Conservation (phyloP, 1,140 invertebrate species). For the Arctopsyche grandis region DNA sequence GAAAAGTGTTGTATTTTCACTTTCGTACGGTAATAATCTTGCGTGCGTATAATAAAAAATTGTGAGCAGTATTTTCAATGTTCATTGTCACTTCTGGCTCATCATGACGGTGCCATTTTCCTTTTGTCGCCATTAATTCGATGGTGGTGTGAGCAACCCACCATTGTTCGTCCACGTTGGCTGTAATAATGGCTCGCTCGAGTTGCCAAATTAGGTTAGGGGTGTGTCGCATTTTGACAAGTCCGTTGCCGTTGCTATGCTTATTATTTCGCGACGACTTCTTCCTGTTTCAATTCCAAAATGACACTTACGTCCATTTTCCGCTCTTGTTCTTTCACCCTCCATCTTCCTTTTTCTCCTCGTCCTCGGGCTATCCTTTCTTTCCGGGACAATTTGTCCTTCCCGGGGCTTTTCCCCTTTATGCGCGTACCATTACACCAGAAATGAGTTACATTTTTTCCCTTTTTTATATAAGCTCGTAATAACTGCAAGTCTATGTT, state of each 20-base stretch:
- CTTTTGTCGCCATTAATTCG: neutral
- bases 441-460: too few relatives aligned
- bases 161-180: too few relatives aligned
- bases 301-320: neutral
- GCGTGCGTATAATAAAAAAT: neutral
- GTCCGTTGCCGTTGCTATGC: neutral
- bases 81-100: neutral
- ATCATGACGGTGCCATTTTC: neutral
- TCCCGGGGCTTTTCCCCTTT: neutral
- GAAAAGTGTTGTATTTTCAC: too few relatives aligned
- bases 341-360: neutral
- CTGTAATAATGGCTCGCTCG: neutral
- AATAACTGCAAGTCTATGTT: too few relatives aligned
- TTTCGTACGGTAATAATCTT: too few relatives aligned
- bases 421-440: too few relatives aligned
- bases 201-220: neutral
- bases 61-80: neutral
- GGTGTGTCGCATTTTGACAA: slow-evolving; percentile 20
- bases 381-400: slow-evolving; percentile 2
- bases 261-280: slow-evolving; percentile 17
- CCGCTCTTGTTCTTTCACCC: neutral
- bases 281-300: slow-evolving; percentile 10
- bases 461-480: too few relatives aligned
- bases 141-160: neutral
- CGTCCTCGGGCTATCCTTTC: neutral